Conservation (phyloP, 2,797 vertebrate species). For the Molossus molossus region DNA sequence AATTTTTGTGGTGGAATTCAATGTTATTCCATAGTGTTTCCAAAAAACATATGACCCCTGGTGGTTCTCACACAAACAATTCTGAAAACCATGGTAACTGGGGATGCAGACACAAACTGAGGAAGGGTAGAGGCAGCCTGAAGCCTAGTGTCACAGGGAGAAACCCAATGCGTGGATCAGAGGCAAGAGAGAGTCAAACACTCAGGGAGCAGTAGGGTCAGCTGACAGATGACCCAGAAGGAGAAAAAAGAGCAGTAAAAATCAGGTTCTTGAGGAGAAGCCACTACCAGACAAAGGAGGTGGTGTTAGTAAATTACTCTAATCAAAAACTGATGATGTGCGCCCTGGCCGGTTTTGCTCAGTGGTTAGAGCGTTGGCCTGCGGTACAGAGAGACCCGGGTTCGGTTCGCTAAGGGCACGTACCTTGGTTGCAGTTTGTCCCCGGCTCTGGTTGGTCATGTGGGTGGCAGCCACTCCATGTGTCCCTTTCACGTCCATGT, state of each 20-base stretch:
- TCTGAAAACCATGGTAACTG: slow-evolving; percentile 40
- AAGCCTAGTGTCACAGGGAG: not conserved
- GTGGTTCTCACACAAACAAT: slow-evolving; percentile 16
- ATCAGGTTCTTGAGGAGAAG: not conserved
- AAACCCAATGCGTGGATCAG: not conserved
- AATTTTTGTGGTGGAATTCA: slow-evolving; percentile 54
- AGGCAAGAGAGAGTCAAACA: not conserved
- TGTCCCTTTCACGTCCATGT: no score
- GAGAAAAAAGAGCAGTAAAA: slow-evolving; percentile 10
- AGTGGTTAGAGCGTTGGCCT: no score
- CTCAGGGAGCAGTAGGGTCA: not conserved
- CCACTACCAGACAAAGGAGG: not conserved
- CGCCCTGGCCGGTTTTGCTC: no score
- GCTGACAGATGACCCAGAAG: not conserved
- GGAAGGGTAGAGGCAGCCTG: not conserved
- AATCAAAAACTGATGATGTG: not conserved
- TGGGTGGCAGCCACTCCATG: no score
- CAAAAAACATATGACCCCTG: not conserved
- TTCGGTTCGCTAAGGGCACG: no score
- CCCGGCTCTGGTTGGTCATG: no score
- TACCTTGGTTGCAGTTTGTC: no score
- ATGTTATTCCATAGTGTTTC: slow-evolving; percentile 1
- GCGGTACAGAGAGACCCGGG: no score
- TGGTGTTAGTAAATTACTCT: not conserved
- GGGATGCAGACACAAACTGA: not conserved